These are phyloP conservation scores for chimpanzee (Pan troglodytes) DNA, from an alignment of 2,113 vertebrate genomes.

Conservation along the genomic window NHGRI_mPanTro3-v2.1_pri NC_072411.2:64243501-64244000, in stretches of 20 bases:
- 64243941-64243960: neutral
- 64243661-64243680: neutral
- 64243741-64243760: conserved; percentile 23
- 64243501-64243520: neutral
- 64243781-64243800: neutral
- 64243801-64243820: neutral
- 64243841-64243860: neutral
- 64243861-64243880: neutral
- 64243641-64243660: neutral
- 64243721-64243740: conserved; percentile 20
- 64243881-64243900: neutral
- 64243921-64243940: neutral
- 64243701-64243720: neutral
- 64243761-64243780: neutral
- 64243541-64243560: neutral
- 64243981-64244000: neutral
- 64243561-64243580: neutral
- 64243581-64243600: conserved; percentile 26
- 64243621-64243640: neutral
- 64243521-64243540: neutral
- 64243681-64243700: neutral
- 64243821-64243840: conserved; percentile 6
- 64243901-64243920: neutral
- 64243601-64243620: neutral
- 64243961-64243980: neutral